Base-by-base conservation (phyloP, 2,888 invertebrate species). In the Hypselothyrea guttata region DNA sequence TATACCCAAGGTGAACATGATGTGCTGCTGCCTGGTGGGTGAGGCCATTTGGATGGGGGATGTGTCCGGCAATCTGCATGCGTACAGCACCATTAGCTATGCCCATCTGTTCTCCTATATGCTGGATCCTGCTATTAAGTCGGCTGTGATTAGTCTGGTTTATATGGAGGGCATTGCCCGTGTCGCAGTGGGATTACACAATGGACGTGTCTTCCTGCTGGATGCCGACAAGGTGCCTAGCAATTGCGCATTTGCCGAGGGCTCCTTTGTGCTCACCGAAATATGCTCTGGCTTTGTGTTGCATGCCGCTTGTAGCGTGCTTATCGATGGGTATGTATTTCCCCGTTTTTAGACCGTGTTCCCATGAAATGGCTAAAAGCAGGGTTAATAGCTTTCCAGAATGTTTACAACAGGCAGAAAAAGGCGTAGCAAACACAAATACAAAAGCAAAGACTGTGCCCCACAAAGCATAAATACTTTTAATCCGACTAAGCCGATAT, bases 21-120 rank as follows among this genome's bases (percentile, higher is more conserved):
- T 87, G 18, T 89, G 89, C 33, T 89, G 88, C 62, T 96, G 96
- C 85, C 93, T 94, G 9, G 94, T 97, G 1, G 94, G 94, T 40
- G 91, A 93, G 66, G 92, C 92, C 38, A 92, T 98, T 73, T 98
- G 98, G 98, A 93, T 97, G 73, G 98, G 97, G 0, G 98, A 98
- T 91, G 94, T 94, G 44, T 91, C 93, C 1, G 97, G 97, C n/a
- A 93, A 94, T 65, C 92, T 98, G 59, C 94, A 95, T 73, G 94
- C 96, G 0, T 97, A 95, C 87, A 92, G 92, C 67, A 91, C 91
- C 38, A 88, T 90, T 28, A 92, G 92, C 86, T 93, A 92, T 72
- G 90, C 90, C 37, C 92, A 91, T 87, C 88, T 92, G 59, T 93
- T 93, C 86, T 92, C 92, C 28, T 93, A 93, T 79, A 91, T 93